phyloP scores from a whole-genome alignment of 2,113 vertebrate species.

The Tetrao urogallus region DNA sequence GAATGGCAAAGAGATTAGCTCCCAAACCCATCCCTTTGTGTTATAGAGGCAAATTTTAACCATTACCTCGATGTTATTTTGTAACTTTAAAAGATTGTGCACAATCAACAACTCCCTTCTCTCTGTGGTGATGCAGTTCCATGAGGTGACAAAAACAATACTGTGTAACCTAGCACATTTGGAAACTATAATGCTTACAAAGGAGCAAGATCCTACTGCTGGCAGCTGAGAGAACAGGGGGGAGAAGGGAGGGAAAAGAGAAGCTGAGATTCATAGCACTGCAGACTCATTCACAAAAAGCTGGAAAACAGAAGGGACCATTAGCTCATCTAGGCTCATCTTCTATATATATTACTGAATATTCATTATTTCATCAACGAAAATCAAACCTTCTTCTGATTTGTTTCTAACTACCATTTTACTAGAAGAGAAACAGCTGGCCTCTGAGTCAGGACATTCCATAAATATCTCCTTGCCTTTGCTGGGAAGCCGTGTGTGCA shows the following conservation, averaged over 20 bases:
- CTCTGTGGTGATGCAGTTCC: neutral
- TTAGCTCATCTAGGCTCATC: constrained; percentile 66
- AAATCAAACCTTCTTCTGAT: constrained; percentile 73
- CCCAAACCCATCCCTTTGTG: constrained; percentile 60
- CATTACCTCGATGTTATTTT: constrained; percentile 56
- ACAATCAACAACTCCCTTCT: constrained; percentile 25
- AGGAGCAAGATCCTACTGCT: constrained; percentile 22
- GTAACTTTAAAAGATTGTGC: constrained; percentile 40
- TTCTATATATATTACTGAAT: constrained; percentile 69
- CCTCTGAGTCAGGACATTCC: constrained; percentile 73
- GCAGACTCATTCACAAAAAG: constrained; percentile 62
- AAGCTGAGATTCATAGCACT: constrained; percentile 7
- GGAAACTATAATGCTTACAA: neutral
- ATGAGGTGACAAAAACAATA: constrained; percentile 46
- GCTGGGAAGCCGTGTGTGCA: constrained; percentile 52
- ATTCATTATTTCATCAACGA: constrained; percentile 71
- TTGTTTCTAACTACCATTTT: constrained; percentile 75
- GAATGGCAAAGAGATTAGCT: constrained; percentile 64
- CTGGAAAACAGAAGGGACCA: constrained; percentile 54
- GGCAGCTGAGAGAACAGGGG: constrained; percentile 15
- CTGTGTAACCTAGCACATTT: constrained; percentile 11
- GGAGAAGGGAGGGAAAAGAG: neutral
- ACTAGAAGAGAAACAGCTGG: constrained; percentile 75
- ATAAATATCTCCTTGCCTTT: constrained; percentile 72
- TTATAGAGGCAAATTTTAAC: constrained; percentile 49